These are phyloP conservation scores for Etheostoma perlongum DNA, from an alignment of 2,797 vertebrate species.

Conservation along the genomic window DNA sequence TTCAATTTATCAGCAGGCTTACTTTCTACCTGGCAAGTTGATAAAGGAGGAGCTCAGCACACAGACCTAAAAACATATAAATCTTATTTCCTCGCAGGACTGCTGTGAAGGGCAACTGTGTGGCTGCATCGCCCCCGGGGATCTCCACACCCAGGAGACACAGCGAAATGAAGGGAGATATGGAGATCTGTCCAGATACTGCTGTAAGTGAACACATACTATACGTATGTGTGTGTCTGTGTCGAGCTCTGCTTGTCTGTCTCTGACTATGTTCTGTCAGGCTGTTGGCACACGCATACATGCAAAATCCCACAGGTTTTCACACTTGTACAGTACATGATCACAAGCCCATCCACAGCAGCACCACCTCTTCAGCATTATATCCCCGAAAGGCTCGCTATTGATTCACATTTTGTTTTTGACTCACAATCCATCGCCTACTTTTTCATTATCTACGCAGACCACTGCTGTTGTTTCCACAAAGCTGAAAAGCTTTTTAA, in stretches of 20 bases:
- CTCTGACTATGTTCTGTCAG: slow-evolving; percentile 2
- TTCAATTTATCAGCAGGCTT: slow-evolving; percentile 86
- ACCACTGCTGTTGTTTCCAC: slow-evolving; percentile 41
- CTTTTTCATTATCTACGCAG: slow-evolving; percentile 48
- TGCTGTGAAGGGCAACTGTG: slow-evolving; percentile 86
- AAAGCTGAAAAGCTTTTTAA: slow-evolving; percentile 31
- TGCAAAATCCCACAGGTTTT: slow-evolving; percentile 51
- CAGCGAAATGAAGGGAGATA: slow-evolving; percentile 84
- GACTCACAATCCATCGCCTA: slow-evolving; percentile 59
- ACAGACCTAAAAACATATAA: slow-evolving; percentile 84
- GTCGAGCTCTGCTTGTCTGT: slow-evolving; percentile 7
- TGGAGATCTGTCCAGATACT: slow-evolving; percentile 86
- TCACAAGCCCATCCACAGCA: slow-evolving; percentile 50
- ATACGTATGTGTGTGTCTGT: not conserved
- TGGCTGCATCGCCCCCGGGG: slow-evolving; percentile 78
- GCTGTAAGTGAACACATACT: slow-evolving; percentile 83
- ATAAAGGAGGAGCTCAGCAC: slow-evolving; percentile 84
- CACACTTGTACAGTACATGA: slow-evolving; percentile 35
- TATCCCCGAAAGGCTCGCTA: slow-evolving; percentile 57
- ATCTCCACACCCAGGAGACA: slow-evolving; percentile 87
- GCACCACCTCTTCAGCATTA: slow-evolving; percentile 64
- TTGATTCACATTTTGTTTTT: slow-evolving; percentile 70
- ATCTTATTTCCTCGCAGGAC: slow-evolving; percentile 86
- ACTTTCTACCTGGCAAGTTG: slow-evolving; percentile 86
- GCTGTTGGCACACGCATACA: slow-evolving; percentile 9